Conservation (phyloP, 37 sponge, comb jelly and placozoan species). For the Theonella swinhoei region DNA sequence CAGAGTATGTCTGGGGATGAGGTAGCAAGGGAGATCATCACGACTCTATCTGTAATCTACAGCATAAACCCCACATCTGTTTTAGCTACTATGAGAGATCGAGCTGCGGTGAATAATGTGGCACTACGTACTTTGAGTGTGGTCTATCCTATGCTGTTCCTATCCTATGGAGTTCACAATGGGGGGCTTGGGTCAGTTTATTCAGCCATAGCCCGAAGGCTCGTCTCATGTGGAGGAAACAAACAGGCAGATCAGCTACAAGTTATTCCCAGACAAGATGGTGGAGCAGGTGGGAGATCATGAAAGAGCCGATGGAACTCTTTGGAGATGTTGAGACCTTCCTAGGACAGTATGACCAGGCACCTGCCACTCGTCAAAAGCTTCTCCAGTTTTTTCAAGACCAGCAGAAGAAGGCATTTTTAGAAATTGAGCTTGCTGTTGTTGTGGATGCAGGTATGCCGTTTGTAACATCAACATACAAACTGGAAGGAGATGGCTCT, state of each 20-base stretch:
- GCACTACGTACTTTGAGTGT: constrained; percentile 21
- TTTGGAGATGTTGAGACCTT: constrained; percentile 14
- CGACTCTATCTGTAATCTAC: not conserved
- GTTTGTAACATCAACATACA: constrained; percentile 37
- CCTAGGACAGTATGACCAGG: constrained; percentile 1
- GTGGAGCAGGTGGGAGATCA: constrained; percentile 31
- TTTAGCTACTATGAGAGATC: constrained; percentile 24
- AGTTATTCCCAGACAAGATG: constrained; percentile 13
- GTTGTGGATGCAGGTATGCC: constrained; percentile 28
- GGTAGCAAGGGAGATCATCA: constrained; percentile 12
- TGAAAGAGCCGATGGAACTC: not conserved
- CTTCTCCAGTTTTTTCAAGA: constrained; percentile 15
- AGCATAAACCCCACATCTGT: not conserved
- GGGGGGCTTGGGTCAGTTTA: constrained; percentile 17
- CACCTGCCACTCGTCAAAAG: constrained; percentile 4
- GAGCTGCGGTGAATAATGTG: constrained; percentile 9
- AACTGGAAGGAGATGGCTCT: constrained; percentile 50
- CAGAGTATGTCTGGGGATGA: constrained; percentile 22
- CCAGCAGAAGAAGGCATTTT: not conserved
- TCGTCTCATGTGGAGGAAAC: constrained; percentile 22
- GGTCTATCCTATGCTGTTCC: not conserved
- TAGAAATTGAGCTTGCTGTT: constrained; percentile 39
- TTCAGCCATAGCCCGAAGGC: constrained; percentile 28
- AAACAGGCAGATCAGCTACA: constrained; percentile 3
- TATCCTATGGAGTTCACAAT: not conserved